Evolutionary conservation across 2,888 invertebrate species (phyloP).

Genomic region (Trachelus tabidus): DNA sequence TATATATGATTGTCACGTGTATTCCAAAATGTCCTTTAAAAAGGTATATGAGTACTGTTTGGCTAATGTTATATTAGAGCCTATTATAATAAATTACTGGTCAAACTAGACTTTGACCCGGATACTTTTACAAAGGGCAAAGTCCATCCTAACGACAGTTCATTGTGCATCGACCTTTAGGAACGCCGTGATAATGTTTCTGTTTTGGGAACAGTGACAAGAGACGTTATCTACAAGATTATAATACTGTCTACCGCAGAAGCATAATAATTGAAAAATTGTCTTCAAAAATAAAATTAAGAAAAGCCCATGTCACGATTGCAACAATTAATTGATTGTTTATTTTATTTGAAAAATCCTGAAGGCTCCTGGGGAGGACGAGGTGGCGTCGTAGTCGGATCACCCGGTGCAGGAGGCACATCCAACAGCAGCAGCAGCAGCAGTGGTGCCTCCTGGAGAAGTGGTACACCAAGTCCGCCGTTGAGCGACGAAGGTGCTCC

Average conservation of each 20-base stretch:
- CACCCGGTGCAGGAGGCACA: constrained; percentile 58
- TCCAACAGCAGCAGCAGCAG: constrained; percentile 76
- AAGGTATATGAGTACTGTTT: neutral
- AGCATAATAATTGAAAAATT: neutral
- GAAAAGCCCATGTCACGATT: neutral
- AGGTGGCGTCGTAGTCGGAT: constrained; percentile 54
- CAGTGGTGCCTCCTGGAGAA: constrained; percentile 77
- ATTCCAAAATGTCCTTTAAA: neutral
- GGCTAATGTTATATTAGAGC: neutral
- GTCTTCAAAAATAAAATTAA: too few relatives aligned
- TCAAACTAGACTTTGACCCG: neutral
- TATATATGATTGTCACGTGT: neutral
- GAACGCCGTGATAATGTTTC: neutral
- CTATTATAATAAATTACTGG: neutral
- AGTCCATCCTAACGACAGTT: neutral
- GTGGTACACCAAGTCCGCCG: constrained; percentile 87
- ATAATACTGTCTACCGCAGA: neutral
- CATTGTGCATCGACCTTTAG: neutral
- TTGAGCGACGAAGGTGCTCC: constrained; percentile 76
- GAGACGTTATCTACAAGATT: neutral
- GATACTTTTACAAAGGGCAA: neutral
- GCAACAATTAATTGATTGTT: neutral
- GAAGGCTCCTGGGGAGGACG: constrained; percentile 59
- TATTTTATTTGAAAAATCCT: neutral
- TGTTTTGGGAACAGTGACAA: neutral